Base-by-base conservation (phyloP, 2,113 vertebrate genomes). In the Cryptoleucopteryx plumbea region DNA sequence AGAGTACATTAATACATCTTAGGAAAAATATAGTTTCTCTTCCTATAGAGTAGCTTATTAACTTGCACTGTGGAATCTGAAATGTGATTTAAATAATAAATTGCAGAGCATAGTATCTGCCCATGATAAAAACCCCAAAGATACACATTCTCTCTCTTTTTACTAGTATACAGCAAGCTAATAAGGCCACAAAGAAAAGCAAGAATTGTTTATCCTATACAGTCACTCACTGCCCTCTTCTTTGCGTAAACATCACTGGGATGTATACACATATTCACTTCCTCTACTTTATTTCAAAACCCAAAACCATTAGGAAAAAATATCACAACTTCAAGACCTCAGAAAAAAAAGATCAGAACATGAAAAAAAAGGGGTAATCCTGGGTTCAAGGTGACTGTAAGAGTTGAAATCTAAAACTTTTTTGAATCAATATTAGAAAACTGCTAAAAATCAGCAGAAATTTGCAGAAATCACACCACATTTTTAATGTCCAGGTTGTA, bases 41-140 rank as follows among this genome's bases (percentile, higher is more conserved):
- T 92, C 50, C 58, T 62, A 40, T 66, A 53, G 82, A 88, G 65
- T 59, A 93, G 25, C 45, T 88, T 78, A 90, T 90, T 94, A 86
- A 31, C 55, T 83, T 70, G 4, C 61, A 50, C 26, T 71, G 22
- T 83, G 55, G 72, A 95, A 73, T 86, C 32, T 81, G 71, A 94
- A 74, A 81, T 81, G 29, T 38, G 63, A 70, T 90, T 97, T 97
- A 91, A 94, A 85, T 79, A 87, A 75, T 72, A 77, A 72, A 87
- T 82, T 85, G 31, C 22, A 48, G 17, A 74, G 2, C 11, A 27
- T 29, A 48, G 7, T 59, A 65, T 48, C 65, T 91, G 31, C 19
- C 6, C 23, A 40, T 82, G 40, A 61, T 47, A 85, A 86, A 90
- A 91, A 26, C 15, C 43, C 55, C 19, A 66, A 66, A 79, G 16